Percentiles rank a stretch among this genome's conserved stretches.
These are phyloP conservation scores for Lysandra coridon DNA, from an alignment of 2,888 invertebrate genomes.

Conservation along the genomic window DNA sequence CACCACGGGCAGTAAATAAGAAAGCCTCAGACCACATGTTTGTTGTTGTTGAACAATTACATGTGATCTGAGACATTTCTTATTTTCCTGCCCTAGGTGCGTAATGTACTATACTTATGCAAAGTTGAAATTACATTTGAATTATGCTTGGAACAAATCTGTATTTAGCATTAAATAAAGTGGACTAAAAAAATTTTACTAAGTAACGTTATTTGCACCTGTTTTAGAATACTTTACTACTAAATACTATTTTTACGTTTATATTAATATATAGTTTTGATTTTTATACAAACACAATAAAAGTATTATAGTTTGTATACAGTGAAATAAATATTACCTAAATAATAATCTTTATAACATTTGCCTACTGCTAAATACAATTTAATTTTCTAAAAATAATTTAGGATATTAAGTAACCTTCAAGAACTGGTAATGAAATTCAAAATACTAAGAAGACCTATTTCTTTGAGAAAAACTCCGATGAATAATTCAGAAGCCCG, in stretches of 20 bases:
- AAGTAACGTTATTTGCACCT: too few relatives aligned
- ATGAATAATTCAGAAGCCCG: slow-evolving; percentile 1
- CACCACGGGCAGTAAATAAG: too few relatives aligned
- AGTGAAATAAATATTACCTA: too few relatives aligned
- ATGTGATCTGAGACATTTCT: too few relatives aligned
- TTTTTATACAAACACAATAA: background rate
- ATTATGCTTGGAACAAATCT: background rate
- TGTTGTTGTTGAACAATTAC: too few relatives aligned
- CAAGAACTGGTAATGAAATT: background rate
- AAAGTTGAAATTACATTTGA: background rate
- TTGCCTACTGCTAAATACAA: background rate
- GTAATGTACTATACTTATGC: too few relatives aligned
- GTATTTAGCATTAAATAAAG: background rate
- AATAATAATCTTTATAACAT: background rate
- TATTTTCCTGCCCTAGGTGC: too few relatives aligned
- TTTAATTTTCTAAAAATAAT: background rate
- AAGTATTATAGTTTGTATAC: background rate
- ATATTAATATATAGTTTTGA: too few relatives aligned
- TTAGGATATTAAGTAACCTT: background rate
- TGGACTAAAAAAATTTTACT: background rate
- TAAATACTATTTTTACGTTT: too few relatives aligned
- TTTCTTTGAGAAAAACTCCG: background rate
- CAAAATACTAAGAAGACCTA: slow-evolving; percentile 1
- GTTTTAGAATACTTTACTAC: too few relatives aligned
- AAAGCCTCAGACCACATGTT: too few relatives aligned